Conservation (phyloP, 2,888 invertebrate genomes). For the Diplazon laetatorius region DNA sequence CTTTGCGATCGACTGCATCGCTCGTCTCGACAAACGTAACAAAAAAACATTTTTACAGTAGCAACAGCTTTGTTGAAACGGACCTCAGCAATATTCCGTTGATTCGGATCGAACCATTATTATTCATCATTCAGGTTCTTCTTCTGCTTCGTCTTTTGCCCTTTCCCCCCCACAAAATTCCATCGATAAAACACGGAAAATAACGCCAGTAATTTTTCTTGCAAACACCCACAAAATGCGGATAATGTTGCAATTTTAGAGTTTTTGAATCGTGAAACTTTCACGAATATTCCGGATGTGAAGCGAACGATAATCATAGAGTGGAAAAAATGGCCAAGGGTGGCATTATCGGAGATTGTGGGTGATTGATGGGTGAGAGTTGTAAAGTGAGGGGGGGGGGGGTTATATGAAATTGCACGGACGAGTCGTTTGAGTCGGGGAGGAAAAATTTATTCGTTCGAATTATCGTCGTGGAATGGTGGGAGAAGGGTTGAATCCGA, state of each 20-base stretch:
- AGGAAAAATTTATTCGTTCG: slow-evolving; percentile 37
- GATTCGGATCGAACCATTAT: neutral
- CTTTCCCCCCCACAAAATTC: no score
- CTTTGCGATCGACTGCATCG: neutral
- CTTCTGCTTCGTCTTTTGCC: no score
- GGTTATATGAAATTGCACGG: slow-evolving; percentile 50
- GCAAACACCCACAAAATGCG: neutral
- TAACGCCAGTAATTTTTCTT: neutral
- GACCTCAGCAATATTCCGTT: neutral
- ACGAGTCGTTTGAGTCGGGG: slow-evolving; percentile 4
- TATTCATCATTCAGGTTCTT: neutral
- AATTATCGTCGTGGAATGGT: slow-evolving; percentile 38
- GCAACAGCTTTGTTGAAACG: neutral
- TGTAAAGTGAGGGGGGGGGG: no score
- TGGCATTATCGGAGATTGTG: slow-evolving; percentile 44
- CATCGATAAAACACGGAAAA: neutral
- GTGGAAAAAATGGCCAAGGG: neutral
- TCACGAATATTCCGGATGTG: slow-evolving; percentile 24
- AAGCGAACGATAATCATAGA: slow-evolving; percentile 38
- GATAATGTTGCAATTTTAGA: slow-evolving; percentile 23
- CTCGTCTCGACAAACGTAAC: no score
- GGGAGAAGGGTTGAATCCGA: neutral
- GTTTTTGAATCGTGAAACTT: slow-evolving; percentile 23
- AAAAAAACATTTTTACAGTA: neutral
- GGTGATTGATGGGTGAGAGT: no score